These are phyloP conservation scores for Lepidurus packardi DNA, from an alignment of 1,140 invertebrate species.

Conservation along the genomic window DNA sequence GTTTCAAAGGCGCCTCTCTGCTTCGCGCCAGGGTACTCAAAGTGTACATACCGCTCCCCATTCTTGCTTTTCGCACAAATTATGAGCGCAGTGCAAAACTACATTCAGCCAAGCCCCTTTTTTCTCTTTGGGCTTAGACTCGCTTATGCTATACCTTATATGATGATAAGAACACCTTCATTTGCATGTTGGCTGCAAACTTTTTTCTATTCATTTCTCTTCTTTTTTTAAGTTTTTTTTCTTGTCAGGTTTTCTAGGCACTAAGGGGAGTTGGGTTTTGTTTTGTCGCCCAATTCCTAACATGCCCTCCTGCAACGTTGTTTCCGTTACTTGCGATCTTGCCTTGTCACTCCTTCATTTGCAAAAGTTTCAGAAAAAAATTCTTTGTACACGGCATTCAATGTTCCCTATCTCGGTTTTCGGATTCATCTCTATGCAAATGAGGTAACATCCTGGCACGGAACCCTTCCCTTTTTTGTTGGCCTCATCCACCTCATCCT, in stretches of 20 bases:
- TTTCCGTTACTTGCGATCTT: background rate
- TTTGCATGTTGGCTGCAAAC: background rate
- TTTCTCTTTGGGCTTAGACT: background rate
- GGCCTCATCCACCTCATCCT: background rate
- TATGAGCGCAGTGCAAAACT: background rate
- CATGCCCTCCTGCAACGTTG: background rate
- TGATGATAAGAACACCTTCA: constrained; percentile 7
- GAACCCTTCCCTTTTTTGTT: background rate
- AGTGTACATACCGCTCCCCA: background rate
- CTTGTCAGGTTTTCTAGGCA: background rate
- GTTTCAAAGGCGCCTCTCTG: too few species aligned
- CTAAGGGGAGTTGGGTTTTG: background rate
- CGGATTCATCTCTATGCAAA: constrained; percentile 21
- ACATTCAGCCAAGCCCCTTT: background rate
- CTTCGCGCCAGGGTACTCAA: too few species aligned
- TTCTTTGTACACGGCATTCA: background rate
- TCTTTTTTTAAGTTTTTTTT: background rate
- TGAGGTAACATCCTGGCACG: background rate
- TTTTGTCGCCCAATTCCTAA: background rate
- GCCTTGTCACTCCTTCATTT: too few species aligned
- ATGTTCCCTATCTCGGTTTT: background rate
- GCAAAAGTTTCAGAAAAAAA: too few species aligned
- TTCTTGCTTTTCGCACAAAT: background rate
- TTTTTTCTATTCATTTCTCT: background rate
- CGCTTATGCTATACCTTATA: background rate